These are phyloP conservation scores for Synanthedon myopaeformis DNA, from an alignment of 2,888 invertebrate species.

Conservation along the genomic window DNA sequence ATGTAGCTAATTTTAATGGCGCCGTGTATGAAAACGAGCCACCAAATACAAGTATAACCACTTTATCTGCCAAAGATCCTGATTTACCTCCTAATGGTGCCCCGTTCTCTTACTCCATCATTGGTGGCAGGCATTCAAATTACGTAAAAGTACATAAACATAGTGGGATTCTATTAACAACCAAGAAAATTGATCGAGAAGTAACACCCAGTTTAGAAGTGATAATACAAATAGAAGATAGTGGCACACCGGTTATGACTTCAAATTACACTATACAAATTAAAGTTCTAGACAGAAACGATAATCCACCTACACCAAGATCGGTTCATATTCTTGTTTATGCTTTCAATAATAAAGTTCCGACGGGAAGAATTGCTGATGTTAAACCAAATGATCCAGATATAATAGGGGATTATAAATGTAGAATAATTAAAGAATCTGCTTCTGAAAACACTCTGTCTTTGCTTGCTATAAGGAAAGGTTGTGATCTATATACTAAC, in stretches of 20 bases:
- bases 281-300: constrained; percentile 88
- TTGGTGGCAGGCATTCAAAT: constrained; percentile 83
- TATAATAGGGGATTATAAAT: constrained; percentile 88
- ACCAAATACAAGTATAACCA: constrained; percentile 84
- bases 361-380: constrained; percentile 87
- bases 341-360: constrained; percentile 80
- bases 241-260: constrained; percentile 84
- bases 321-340: constrained; percentile 84
- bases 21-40: constrained; percentile 90
- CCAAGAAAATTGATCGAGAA: constrained; percentile 86
- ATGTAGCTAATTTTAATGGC: constrained; percentile 77
- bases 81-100: constrained; percentile 92
- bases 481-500: constrained; percentile 84
- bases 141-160: constrained; percentile 82
- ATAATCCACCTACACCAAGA: constrained; percentile 87
- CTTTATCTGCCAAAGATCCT: constrained; percentile 87
- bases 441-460: constrained; percentile 69
- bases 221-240: constrained; percentile 88
- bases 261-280: constrained; percentile 83
- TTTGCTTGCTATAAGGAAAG: constrained; percentile 77
- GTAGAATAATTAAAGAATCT: constrained; percentile 80
- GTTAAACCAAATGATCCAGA: constrained; percentile 94
- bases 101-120: constrained; percentile 84
- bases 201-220: constrained; percentile 79
- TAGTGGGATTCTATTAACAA: constrained; percentile 84